Percentiles rank a stretch among this genome's conserved stretches.
These are phyloP conservation scores for Tachypleus tridentatus DNA, from an alignment of 1,140 invertebrate genomes.

Conservation along the genomic window DNA sequence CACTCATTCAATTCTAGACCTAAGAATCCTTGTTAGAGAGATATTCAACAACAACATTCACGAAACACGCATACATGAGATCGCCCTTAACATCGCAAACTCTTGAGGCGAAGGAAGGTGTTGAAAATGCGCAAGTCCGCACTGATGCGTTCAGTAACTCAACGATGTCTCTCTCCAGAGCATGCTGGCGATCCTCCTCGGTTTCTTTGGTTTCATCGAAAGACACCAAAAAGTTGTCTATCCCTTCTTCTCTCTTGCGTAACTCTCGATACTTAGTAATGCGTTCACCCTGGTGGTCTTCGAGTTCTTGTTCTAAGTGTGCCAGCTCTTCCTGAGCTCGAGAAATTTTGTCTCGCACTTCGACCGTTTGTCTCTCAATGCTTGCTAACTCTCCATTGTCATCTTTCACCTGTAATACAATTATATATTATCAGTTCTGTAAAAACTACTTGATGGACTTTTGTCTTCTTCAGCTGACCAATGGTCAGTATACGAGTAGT, in stretches of 20 bases:
- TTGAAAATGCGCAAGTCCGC: conserved; percentile 38
- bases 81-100: conserved; percentile 40
- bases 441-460: no score
- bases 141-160: conserved; percentile 42
- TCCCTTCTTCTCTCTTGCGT: conserved; percentile 64
- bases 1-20: no score
- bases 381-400: conserved; percentile 61
- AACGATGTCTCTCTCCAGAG: conserved; percentile 43
- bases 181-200: conserved; percentile 44
- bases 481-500: no score
- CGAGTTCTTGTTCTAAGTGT: conserved; percentile 57
- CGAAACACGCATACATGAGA: conserved; percentile 29
- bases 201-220: conserved; percentile 55
- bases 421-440: neutral
- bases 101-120: conserved; percentile 38
- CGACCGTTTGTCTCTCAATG: conserved; percentile 56
- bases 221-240: conserved; percentile 59
- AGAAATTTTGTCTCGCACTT: conserved; percentile 53
- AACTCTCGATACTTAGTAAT: conserved; percentile 65
- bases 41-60: no score
- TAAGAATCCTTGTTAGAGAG: no score
- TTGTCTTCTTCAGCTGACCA: no score
- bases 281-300: conserved; percentile 62
- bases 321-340: conserved; percentile 53
- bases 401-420: conserved; percentile 47